These are phyloP conservation scores for Incurvaria masculella DNA, from an alignment of 2,888 invertebrate genomes.

Conservation along the genomic window DNA sequence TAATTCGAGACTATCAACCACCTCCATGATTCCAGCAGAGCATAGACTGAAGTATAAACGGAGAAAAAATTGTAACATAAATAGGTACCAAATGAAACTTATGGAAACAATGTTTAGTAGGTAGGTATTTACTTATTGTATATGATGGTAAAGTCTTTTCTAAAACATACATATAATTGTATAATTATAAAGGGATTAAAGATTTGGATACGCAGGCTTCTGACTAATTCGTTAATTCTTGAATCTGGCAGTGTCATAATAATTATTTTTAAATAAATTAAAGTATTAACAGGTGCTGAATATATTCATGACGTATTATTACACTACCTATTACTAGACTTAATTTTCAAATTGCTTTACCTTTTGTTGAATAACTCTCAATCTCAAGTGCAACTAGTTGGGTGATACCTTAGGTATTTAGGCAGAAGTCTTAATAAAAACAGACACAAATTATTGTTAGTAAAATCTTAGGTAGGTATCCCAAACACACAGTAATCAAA, in stretches of 20 bases:
- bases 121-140: too few species aligned
- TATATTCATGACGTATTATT: constrained; percentile 28
- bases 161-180: background rate
- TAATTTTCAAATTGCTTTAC: constrained; percentile 53
- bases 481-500: constrained; percentile 54
- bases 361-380: constrained; percentile 37
- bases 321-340: constrained; percentile 50
- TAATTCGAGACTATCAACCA: background rate
- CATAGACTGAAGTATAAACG: background rate
- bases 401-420: constrained; percentile 47
- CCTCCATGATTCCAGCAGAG: background rate
- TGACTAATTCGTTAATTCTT: background rate
- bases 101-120: too few species aligned
- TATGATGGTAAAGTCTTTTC: background rate
- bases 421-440: constrained; percentile 42
- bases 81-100: too few species aligned
- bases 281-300: constrained; percentile 27
- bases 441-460: constrained; percentile 35
- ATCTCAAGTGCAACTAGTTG: constrained; percentile 49
- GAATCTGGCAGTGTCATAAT: constrained; percentile 6
- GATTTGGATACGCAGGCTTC: background rate
- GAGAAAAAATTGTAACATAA: too few species aligned
- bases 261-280: constrained; percentile 23
- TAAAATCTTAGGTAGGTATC: constrained; percentile 50
- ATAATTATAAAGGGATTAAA: background rate